A percentile compares a stretch with the other conserved stretches of the same genome.
Evolutionary conservation across 2,888 invertebrate genomes (phyloP).

Genomic region (Ophonus ardosiacus): DNA sequence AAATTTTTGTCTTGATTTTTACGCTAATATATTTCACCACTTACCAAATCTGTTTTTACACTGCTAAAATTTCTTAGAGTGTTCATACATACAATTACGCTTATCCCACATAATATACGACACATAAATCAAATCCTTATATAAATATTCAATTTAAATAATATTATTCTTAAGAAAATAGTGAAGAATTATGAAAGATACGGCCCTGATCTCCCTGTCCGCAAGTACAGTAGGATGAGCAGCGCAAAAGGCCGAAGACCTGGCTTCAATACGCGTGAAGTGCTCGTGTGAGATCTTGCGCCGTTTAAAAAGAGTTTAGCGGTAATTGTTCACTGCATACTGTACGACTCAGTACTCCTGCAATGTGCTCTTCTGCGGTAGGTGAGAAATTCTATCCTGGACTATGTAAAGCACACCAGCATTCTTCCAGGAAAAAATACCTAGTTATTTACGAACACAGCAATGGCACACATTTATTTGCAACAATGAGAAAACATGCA

Average conservation of each 20-base stretch:
- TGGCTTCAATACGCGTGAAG: slow-evolving; percentile 54
- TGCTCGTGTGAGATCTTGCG: slow-evolving; percentile 46
- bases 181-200: background rate
- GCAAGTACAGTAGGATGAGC: slow-evolving; percentile 54
- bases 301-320: slow-evolving; percentile 62
- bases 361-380: slow-evolving; percentile 46
- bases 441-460: background rate
- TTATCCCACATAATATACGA: no score
- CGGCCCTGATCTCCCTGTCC: slow-evolving; percentile 17
- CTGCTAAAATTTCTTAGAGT: no score
- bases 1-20: no score
- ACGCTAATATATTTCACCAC: no score
- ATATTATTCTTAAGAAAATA: background rate
- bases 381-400: slow-evolving; percentile 21
- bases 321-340: slow-evolving; percentile 48
- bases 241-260: slow-evolving; percentile 58
- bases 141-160: background rate
- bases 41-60: no score
- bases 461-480: background rate
- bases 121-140: background rate
- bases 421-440: background rate
- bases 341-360: slow-evolving; percentile 4
- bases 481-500: background rate
- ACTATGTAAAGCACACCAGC: background rate
- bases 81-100: no score